phyloP scores from a whole-genome alignment of 1,140 invertebrate species.

The Micrasema minimum region DNA sequence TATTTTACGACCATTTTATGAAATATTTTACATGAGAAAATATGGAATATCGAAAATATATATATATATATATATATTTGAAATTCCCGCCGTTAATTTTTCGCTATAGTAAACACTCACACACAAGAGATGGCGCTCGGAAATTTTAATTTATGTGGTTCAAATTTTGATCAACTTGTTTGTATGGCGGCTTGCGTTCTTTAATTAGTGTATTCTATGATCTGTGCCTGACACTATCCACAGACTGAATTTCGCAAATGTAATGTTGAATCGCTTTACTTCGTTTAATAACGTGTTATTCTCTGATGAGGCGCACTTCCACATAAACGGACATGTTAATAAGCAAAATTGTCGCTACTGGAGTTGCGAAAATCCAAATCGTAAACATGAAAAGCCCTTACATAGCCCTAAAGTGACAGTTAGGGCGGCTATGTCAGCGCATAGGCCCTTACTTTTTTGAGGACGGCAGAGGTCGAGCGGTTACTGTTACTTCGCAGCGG shows the following conservation, averaged over 20 bases:
- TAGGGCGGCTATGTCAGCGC: conserved; percentile 48
- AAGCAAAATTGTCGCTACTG: conserved; percentile 59
- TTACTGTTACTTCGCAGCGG: conserved; percentile 49
- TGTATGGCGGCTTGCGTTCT: too few species aligned
- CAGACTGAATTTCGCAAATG: not conserved
- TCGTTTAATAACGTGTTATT: conserved; percentile 54
- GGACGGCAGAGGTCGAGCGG: conserved; percentile 50
- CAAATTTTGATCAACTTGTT: too few species aligned
- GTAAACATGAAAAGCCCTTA: not conserved
- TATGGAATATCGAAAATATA: too few species aligned
- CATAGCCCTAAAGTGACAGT: conserved; percentile 54
- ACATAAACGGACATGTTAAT: conserved; percentile 55
- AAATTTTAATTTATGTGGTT: too few species aligned
- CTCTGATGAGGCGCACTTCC: conserved; percentile 58
- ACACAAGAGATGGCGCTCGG: too few species aligned
- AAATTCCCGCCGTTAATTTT: too few species aligned
- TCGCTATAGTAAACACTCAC: too few species aligned
- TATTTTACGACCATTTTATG: too few species aligned
- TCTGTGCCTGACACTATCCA: not conserved
- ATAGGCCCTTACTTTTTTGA: conserved; percentile 55
- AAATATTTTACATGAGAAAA: too few species aligned
- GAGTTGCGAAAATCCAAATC: conserved; percentile 51
- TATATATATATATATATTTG: too few species aligned
- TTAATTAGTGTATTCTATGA: too few species aligned
- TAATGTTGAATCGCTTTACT: conserved; percentile 2